phyloP scores from a whole-genome alignment of 2,113 vertebrate species.

The Mixornis gularis region DNA sequence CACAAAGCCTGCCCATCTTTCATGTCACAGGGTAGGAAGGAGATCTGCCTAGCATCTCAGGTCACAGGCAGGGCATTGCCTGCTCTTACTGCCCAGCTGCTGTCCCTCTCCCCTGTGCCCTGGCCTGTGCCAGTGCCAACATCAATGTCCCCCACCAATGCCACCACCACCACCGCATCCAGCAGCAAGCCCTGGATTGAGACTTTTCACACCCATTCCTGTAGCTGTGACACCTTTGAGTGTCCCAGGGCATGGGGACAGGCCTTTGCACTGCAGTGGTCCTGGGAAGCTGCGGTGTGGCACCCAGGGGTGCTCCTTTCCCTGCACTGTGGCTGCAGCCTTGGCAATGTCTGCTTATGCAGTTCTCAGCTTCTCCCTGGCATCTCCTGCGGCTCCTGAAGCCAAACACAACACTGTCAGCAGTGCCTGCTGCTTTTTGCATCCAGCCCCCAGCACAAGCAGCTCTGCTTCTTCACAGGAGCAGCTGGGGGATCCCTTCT shows the following conservation, averaged over 20 bases:
- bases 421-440: background rate
- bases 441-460: background rate
- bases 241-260: rapidly evolving
- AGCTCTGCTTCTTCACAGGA: background rate
- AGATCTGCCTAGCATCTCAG: background rate
- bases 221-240: background rate
- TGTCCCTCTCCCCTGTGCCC: background rate
- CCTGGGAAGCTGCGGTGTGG: rapidly evolving
- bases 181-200: rapidly evolving
- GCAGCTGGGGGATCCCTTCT: no score
- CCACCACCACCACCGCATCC: rapidly evolving
- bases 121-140: background rate
- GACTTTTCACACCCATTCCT: rapidly evolving
- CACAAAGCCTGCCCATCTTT: slow-evolving; percentile 2
- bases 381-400: rapidly evolving
- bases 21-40: background rate
- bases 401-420: background rate
- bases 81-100: background rate
- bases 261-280: rapidly evolving
- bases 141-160: background rate
- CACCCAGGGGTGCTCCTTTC: background rate
- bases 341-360: background rate
- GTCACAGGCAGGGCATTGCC: background rate
- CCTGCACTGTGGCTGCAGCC: background rate
- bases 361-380: background rate